Percentiles rank a stretch among this genome's conserved stretches.
phyloP scores from a whole-genome alignment of 2,888 invertebrate genomes.

The Stenurella melanura region DNA sequence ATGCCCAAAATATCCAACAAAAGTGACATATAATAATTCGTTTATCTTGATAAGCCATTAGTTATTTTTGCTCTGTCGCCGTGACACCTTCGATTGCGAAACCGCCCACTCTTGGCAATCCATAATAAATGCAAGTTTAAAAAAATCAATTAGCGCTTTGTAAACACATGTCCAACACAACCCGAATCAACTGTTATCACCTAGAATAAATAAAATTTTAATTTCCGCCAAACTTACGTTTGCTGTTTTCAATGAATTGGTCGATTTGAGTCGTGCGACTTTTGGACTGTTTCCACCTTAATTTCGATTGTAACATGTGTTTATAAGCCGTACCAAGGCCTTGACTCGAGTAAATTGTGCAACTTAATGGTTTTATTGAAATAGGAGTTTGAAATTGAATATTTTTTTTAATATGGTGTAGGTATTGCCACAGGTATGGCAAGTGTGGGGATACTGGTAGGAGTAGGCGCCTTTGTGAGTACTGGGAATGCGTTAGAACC shows the following conservation, averaged over 20 bases:
- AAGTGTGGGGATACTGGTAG: no score
- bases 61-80: neutral
- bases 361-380: neutral
- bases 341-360: conserved; percentile 22
- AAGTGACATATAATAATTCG: conserved; percentile 1
- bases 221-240: neutral
- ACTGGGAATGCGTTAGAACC: no score
- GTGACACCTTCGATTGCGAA: conserved; percentile 10
- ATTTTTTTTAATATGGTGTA: neutral
- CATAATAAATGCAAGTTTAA: neutral
- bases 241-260: neutral
- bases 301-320: conserved; percentile 10
- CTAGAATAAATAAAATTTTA: neutral
- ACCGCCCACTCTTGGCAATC: conserved; percentile 4
- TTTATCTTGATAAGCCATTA: neutral
- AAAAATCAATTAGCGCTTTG: neutral
- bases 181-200: neutral
- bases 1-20: neutral
- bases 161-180: neutral
- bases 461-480: no score
- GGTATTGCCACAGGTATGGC: no score
- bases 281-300: conserved; percentile 1
- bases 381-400: neutral
- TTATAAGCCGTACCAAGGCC: neutral
- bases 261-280: neutral